Evolutionary conservation across 2,113 vertebrate genomes (phyloP), one percentile per base, ranked within the genome.

Genomic region (Pipra filicauda): DNA sequence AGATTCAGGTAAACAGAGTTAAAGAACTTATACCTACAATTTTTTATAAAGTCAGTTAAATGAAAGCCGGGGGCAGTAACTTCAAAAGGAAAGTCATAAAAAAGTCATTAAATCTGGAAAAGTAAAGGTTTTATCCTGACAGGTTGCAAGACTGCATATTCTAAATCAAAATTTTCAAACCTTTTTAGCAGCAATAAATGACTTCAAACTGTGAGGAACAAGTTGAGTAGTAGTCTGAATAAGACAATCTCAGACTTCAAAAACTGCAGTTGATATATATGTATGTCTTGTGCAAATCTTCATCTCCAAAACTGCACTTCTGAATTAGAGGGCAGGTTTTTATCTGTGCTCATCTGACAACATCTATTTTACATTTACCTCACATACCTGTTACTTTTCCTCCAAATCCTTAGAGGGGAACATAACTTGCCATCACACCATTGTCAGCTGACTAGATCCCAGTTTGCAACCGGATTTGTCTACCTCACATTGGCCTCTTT

Each of bases 151-250:
- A 81, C n/a, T 66, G 7, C 5, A 0, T 80, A 49, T 66, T 80
- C 46, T 74, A 89, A 86, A 92, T 66, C n/a, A 86, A 77, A 80
- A n/a, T 58, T 92, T 77, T 94, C 72, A 84, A 84, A 77, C 41
- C 22, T 30, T 62, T 76, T 84, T 81, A 74, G 31, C 41, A 65
- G 62, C 9, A 0, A 15, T 78, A 83, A 92, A 17, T 92, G 43
- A 49, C 24, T 93, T 83, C 21, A 75, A 64, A 22, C 58, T 66
- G 19, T 86, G 49, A 88, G 49, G 44, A 88, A 7, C 24, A 61
- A 61, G 12, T 55, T 79, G 46, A 85, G 24, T 2, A 3, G 12
- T 52, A 91, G 41, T 31, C n/a, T 54, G 41, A 84, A 70, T 77
- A 37, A 76, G 83, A 37, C 24, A 26, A 28, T 73, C 49, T 80